Base-by-base conservation (phyloP, 2,888 invertebrate genomes). In the Parapristionchus giblindavisi region DNA sequence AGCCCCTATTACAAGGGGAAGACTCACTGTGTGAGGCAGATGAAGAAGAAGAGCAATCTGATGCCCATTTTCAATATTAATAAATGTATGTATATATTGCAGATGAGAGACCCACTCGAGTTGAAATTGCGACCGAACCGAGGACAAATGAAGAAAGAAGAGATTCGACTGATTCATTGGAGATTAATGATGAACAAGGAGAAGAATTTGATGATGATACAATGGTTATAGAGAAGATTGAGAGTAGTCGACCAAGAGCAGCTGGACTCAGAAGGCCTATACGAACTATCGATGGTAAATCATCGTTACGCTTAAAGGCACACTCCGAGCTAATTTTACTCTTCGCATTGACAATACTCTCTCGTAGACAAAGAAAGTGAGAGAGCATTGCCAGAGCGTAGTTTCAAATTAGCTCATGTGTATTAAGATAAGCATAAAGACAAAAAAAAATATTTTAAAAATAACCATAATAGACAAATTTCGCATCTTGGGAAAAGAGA, bases 31-130 rank as follows among this genome's bases (percentile, higher is more conserved):
- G 63, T 65, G 63, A 43, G 63, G 40, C 63, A 65, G 43, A 65
- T n/a, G n/a, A n/a, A 65, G 63, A 43, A 65, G 43, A 65, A 65
- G 63, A 65, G 63, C 63, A 65, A 43, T 65, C 63, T 65, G 43
- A 65, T 65, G 63, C n/a, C n/a, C n/a, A n/a, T n/a, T n/a, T n/a
- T n/a, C n/a, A n/a, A n/a, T n/a, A n/a, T n/a, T n/a, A n/a, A n/a
- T n/a, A n/a, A n/a, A n/a, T n/a, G n/a, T n/a, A n/a, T n/a, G n/a
- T n/a, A n/a, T n/a, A n/a, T n/a, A n/a, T n/a, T n/a, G n/a, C n/a
- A n/a, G n/a, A n/a, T 65, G 43, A 65, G 63, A 40, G 43, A 43
- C 43, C n/a, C n/a, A n/a, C n/a, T n/a, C n/a, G n/a, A n/a, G n/a
- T n/a, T 61, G 40, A 38, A 40, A 61, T 32, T 32, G 36, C 60